Conservation (phyloP, 2,797 vertebrate species). For the Epinephelus coioides region DNA sequence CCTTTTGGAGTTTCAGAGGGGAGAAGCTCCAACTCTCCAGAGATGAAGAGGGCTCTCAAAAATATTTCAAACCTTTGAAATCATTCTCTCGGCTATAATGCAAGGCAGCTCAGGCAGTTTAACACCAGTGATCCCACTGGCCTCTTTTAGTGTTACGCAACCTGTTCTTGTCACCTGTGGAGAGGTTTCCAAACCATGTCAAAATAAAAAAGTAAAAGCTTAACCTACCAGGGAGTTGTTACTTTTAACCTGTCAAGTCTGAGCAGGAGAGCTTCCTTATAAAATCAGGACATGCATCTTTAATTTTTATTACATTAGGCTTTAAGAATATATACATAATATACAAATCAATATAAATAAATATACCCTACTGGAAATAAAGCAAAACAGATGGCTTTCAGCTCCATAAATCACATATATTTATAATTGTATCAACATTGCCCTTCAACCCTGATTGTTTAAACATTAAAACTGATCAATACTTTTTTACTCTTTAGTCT, state of each 20-base stretch:
- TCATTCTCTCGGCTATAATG: constrained; percentile 17
- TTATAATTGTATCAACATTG: background rate
- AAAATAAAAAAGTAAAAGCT: background rate
- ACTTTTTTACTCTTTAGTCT: background rate
- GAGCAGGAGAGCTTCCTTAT: background rate
- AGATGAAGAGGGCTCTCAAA: constrained; percentile 45
- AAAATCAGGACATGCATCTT: background rate
- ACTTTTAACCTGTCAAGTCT: background rate
- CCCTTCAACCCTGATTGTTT: background rate
- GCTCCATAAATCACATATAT: background rate
- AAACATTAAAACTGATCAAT: constrained; percentile 6
- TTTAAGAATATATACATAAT: background rate
- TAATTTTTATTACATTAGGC: background rate
- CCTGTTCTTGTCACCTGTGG: background rate
- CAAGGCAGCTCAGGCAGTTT: constrained; percentile 27
- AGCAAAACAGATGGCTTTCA: background rate
- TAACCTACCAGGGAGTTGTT: too few relatives aligned
- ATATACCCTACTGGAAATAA: background rate
- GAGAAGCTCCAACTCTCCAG: constrained; percentile 14
- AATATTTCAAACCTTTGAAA: constrained; percentile 43
- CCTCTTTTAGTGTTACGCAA: constrained; percentile 22
- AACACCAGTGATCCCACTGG: constrained; percentile 10
- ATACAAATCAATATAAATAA: background rate
- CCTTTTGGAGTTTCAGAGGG: background rate
- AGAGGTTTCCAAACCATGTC: background rate